Evolutionary conservation across 2,113 vertebrate species (phyloP), one percentile per base, ranked within the genome.

Genomic region (Sebastes fasciatus): DNA sequence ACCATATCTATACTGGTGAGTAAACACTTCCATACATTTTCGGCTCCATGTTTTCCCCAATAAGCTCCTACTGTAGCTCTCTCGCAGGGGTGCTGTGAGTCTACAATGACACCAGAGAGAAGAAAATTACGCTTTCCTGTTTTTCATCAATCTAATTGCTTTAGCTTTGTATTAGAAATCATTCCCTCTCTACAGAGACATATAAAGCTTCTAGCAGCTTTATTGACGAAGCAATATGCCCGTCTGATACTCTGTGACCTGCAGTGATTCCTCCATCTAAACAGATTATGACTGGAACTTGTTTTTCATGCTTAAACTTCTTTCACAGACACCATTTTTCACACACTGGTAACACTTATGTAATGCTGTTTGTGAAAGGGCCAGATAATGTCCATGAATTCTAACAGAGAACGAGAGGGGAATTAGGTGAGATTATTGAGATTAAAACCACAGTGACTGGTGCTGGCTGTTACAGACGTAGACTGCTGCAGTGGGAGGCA

Each of bases 1-100:
- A 91, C 98, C 98, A 83, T 99, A 99, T 95, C 97, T 99, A 75
- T 99, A 99, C 86, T 99, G 98, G 98, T 99, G 91, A 97, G 97
- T 96, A 76, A 94, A 95, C 83, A 82, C 57, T 67, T 60, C 34
- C 34, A 62, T 23, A 43, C 14, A 16, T 76, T 54, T 86, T 9
- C 65, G 60, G 21, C 23, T 80, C 16, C 40, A 42, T 68, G 48
- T 79, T 62, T 65, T 67, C 69, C 21, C 46, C 64, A 26, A 9
- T 43, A 6, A 1, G 40, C 1, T 12, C 42, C 17, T 13, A 34
- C 34, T 34, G 34, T 34, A 6, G 16, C 54, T 16, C 62, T 80
- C 60, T 75, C 49, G 34, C 34, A 34, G 17, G 17, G 34, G 34
- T 40, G 67, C 54, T 60, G 10, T 43, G 65, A 46, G 14, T 45